Evolutionary conservation across 2,888 invertebrate genomes (phyloP), one percentile per base, ranked within the genome.

Genomic region (Hofmannophila pseudospretella): DNA sequence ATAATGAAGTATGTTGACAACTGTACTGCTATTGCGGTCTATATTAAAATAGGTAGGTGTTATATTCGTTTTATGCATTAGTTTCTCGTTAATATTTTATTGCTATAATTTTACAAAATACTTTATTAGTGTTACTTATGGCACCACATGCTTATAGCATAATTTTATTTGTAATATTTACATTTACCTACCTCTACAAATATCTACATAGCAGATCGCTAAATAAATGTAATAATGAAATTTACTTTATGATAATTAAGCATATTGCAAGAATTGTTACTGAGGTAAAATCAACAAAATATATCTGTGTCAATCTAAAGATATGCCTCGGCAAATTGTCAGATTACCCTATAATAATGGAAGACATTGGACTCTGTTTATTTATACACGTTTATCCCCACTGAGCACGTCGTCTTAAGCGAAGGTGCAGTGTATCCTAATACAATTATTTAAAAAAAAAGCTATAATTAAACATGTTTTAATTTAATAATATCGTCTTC

Each of bases 61-160:
- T 10, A 33, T 7, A 26, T 26, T 26, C 9, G 25, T 33, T 22
- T 32, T 37, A 32, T 28, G 32, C n/a, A 26, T 26, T 26, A 9
- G 25, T 33, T 22, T 32, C 34, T 26, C 23, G 32, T 32, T 31
- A 31, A 30, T 35, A 41, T 32, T 34, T 38, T 37, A 32, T 36
- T 36, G 32, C 31, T 58, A 53, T 53, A 54, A 57, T 63, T 58
- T 54, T 59, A 69, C 58, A 67, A 67, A 73, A 73, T 71, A 72
- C 66, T 73, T 62, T 66, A 75, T 72, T 70, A 74, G 71, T 77
- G 73, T 75, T 71, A 71, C 67, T 70, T 80, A 86, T 86, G 86
- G 86, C 86, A 86, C 85, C 74, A 70, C 74, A 82, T 82, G 85
- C 86, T 84, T 80, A 77, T 46, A 86, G 82, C 84, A 84, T 68